Evolutionary conservation across 2,888 invertebrate species (phyloP), one percentile per base, ranked within the genome.

Genomic region (Sericinus montela): DNA sequence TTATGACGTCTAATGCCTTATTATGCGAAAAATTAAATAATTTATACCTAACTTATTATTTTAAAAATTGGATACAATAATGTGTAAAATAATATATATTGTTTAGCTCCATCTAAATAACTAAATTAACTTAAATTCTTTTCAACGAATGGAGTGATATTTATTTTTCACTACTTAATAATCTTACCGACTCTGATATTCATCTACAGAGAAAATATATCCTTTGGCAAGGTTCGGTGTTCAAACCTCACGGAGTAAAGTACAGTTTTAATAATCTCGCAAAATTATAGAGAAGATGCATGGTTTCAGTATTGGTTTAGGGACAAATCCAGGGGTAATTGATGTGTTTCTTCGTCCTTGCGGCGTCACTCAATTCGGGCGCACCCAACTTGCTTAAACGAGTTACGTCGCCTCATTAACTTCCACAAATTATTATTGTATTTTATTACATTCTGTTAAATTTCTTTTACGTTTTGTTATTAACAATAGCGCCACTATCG

Each of bases 71-170:
- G n/a, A n/a, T n/a, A n/a, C n/a, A n/a, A n/a, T n/a, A n/a, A n/a
- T n/a, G n/a, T n/a, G n/a, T n/a, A n/a, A n/a, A n/a, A n/a, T n/a
- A n/a, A n/a, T n/a, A n/a, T n/a, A n/a, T n/a, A n/a, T n/a, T n/a
- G n/a, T n/a, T n/a, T n/a, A n/a, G n/a, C n/a, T n/a, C n/a, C n/a
- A n/a, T n/a, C n/a, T n/a, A n/a, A n/a, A n/a, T n/a, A n/a, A n/a
- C n/a, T n/a, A n/a, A n/a, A n/a, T n/a, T n/a, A n/a, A n/a, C n/a
- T 58, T 56, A 59, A 68, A 58, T 62, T 63, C 66, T 68, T 69
- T 63, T 62, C 19, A 19, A 19, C 2, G 3, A 19, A 19, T 19
- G 3, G 3, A 19, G 19, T 19, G 19, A 3, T 19, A n/a, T 19
- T 19, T 19, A 19, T 3, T 5, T 19, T 19, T 19, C 19, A 5